Evolutionary conservation across 2,113 vertebrate species (phyloP), one percentile per base, ranked within the genome.

Genomic region (Micronisus gabar): DNA sequence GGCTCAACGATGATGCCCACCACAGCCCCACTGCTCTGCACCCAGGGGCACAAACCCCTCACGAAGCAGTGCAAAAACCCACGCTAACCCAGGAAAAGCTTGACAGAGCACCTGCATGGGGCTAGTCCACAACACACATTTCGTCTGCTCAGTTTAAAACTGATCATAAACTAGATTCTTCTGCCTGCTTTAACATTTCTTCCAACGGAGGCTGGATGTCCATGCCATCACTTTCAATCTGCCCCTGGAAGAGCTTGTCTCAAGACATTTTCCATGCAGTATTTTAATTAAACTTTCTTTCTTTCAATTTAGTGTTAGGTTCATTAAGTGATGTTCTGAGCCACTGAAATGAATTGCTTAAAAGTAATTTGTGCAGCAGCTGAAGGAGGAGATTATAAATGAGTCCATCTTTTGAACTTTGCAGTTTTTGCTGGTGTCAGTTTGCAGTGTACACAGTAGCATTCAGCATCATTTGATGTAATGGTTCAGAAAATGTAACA

Each of bases 201-300:
- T 65, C 40, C 63, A 26, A 5, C 0, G 0, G 82, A 53, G 78
- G 82, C 50, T 3, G 21, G 25, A 16, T 29, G 48, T 25, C 86
- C 59, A 56, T 22, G 76, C 93, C 55, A 92, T 48, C 82, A 13
- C 75, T 81, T 73, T 34, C 85, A 86, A 66, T 67, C 43, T 90
- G 94, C 30, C 71, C 59, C 90, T 84, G 50, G 61, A 92, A 93
- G 52, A 78, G 68, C 53, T 61, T 29, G 21, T 95, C 83, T 92
- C 86, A 56, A 84, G 96, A 68, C 88, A 81, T 75, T 78, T 83
- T 86, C 92, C 63, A 62, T 27, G 72, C 74, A 48, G 65, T 86
- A 78, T 83, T 93, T 95, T 96, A 94, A 96, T 95, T 96, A 96
- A 88, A 95, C 76, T 74, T 84, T 16, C 66, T 74, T 89, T 85